These are phyloP conservation scores for Nylanderia fulva DNA, from an alignment of 1,140 invertebrate genomes.

Conservation along the genomic window DNA sequence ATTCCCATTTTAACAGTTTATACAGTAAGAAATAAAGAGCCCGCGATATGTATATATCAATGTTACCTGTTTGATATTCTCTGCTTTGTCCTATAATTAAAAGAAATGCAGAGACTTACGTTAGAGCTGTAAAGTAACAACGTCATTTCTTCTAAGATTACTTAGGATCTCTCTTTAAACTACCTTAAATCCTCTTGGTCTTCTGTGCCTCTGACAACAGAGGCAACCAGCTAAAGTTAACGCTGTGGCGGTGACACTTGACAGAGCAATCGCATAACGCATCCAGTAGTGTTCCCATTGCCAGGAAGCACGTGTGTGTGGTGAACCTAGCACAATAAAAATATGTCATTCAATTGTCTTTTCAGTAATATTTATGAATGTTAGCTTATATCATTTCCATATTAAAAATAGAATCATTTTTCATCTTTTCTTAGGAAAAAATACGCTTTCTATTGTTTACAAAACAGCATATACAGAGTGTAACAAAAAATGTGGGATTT, in stretches of 20 bases:
- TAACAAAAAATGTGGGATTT: too few relatives aligned
- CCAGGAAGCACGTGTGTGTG: conserved; percentile 56
- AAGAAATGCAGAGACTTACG: conserved; percentile 61
- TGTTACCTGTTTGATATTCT: conserved; percentile 76
- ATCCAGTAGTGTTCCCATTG: conserved; percentile 81
- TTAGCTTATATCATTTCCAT: neutral
- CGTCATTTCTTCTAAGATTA: conserved; percentile 12
- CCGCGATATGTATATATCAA: conserved; percentile 35
- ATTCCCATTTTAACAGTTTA: conserved; percentile 3
- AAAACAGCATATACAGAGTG: too few relatives aligned
- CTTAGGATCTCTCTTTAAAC: neutral
- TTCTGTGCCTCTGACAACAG: conserved; percentile 81
- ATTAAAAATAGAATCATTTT: too few relatives aligned
- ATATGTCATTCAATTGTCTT: conserved; percentile 44
- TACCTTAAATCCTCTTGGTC: conserved; percentile 84
- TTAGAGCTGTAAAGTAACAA: conserved; percentile 20
- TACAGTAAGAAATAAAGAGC: conserved; percentile 16
- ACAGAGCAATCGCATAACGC: conserved; percentile 76
- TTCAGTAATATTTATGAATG: neutral
- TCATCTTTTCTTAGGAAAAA: neutral
- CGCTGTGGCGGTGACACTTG: conserved; percentile 78
- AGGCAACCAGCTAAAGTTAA: conserved; percentile 82
- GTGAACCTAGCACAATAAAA: conserved; percentile 66
- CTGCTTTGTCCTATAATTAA: conserved; percentile 79
- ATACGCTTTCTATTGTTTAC: too few relatives aligned